Evolutionary conservation across 1,140 invertebrate species (phyloP), one percentile per base, ranked within the genome.

Genomic region (Drosophila funebris): DNA sequence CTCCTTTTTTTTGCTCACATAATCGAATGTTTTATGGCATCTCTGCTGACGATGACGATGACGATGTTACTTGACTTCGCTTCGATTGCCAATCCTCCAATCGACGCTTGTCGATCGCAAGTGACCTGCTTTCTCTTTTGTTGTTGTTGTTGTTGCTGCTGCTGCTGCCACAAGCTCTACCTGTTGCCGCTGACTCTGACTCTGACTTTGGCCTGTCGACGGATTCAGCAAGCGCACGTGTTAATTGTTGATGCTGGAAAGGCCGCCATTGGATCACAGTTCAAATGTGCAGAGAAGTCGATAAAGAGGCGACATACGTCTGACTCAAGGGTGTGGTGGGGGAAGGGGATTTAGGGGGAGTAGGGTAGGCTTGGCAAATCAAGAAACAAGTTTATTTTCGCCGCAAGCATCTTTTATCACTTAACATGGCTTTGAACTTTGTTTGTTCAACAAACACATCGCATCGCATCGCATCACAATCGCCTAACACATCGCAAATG

Each of bases 71-170:
- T 41, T n/a, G 33, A 3, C 33, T 36, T 13, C 11, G n/a, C 33
- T 36, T 36, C 64, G 82, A 85, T 85, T 87, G 70, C 53, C 81
- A 68, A 78, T 76, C 72, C 71, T 71, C 81, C 72, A 67, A 72
- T 74, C 66, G 60, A 27, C 60, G 56, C 62, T 69, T 74, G 76
- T 58, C 60, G 68, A 78, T 83, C 69, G 77, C 68, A 81, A 78
- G 68, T 90, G 90, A 91, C 90, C 90, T 87, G 90, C 90, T 90
- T 91, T 91, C 90, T 91, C 85, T 90, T 91, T 81, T 75, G 27
- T 52, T 52, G 9, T 29, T 48, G 11, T 27, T 27, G 22, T 24
- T 46, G 43, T 11, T 46, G 8, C n/a, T 20, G 11, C 6, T 27
- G 24, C n/a, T 14, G 44, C 46, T 27, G n/a, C 33, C 11, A 31